Evolutionary conservation across 2,888 invertebrate species (phyloP), one percentile per base, ranked within the genome.

Genomic region (Ectemnius continuus): DNA sequence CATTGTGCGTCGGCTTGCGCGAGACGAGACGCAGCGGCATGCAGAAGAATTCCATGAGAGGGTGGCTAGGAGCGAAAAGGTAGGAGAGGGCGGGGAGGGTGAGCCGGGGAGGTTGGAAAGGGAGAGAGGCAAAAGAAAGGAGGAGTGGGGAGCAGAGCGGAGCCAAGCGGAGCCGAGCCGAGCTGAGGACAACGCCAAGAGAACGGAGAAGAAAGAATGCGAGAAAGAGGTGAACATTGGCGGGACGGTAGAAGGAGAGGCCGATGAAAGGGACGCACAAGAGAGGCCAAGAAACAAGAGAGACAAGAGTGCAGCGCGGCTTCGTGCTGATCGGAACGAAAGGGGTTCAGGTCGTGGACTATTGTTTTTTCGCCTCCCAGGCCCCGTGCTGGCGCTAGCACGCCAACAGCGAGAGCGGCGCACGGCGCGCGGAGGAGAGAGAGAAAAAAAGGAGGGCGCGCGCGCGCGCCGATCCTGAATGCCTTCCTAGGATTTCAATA

Each of bases 331-430:
- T 78, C 72, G 70, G 69, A 74, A 76, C 78, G 76, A 75, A 76
- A 73, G 78, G 78, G 74, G 72, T 78, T 80, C 74, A 76, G 82
- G 79, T 80, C 83, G 79, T 71, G 67, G 75, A 61, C 75, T 79
- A 81, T 83, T 84, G 81, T 83, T 83, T 83, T 83, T 83, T 81
- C 83, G 76, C 72, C 80, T 83, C 68, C 64, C 69, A 61, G 78
- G 71, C 73, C 72, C 70, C 70, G 80, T 67, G 60, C 64, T 70
- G 70, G 61, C 61, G 67, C 48, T 67, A 47, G 52, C 18, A 52
- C 61, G 26, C 14, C 63, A 75, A 67, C 56, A 61, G 14, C 46
- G 36, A 61, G 57, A 6, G 48, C 52, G 36, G 23, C 52, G 45
- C 52, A 52, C 45, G 36, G 23, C 52, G 45, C 52, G 59, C 45